Evolutionary conservation across 2,797 vertebrate genomes (phyloP).

Genomic region (Cebuella pygmaea): DNA sequence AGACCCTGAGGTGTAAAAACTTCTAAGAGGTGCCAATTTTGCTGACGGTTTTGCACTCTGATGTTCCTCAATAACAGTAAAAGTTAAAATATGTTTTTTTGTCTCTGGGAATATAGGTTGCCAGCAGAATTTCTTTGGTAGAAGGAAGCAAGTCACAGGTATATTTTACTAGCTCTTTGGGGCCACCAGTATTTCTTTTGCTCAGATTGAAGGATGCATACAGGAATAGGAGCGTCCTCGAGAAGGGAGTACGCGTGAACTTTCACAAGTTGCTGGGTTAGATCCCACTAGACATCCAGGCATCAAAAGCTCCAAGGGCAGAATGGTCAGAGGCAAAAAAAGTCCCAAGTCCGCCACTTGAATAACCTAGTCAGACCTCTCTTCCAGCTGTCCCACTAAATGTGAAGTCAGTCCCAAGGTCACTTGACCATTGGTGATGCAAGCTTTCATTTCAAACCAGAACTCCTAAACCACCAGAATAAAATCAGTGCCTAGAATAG

Average conservation of each 20-base stretch:
- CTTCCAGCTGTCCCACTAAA: neutral
- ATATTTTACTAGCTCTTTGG: neutral
- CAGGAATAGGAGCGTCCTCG: neutral
- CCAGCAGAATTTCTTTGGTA: neutral
- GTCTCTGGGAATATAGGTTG: neutral
- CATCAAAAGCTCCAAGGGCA: neutral
- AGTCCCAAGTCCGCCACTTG: neutral
- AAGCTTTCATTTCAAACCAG: neutral
- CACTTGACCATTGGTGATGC: neutral
- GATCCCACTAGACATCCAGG: neutral
- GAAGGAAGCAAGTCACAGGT: neutral
- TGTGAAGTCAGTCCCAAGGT: neutral
- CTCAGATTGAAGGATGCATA: neutral
- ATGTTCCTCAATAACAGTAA: slow-evolving; percentile 18
- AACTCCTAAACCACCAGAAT: neutral
- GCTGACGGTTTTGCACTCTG: neutral
- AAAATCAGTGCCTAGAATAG: neutral
- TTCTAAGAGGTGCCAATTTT: slow-evolving; percentile 9
- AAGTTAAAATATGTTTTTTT: slow-evolving; percentile 14
- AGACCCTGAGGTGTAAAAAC: slow-evolving; percentile 10
- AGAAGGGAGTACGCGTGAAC: neutral
- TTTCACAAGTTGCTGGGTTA: neutral
- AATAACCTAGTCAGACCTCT: neutral
- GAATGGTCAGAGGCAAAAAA: neutral
- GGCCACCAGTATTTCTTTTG: neutral